Conservation (phyloP, 2,888 invertebrate genomes). For the Sarcophaga variegata region DNA sequence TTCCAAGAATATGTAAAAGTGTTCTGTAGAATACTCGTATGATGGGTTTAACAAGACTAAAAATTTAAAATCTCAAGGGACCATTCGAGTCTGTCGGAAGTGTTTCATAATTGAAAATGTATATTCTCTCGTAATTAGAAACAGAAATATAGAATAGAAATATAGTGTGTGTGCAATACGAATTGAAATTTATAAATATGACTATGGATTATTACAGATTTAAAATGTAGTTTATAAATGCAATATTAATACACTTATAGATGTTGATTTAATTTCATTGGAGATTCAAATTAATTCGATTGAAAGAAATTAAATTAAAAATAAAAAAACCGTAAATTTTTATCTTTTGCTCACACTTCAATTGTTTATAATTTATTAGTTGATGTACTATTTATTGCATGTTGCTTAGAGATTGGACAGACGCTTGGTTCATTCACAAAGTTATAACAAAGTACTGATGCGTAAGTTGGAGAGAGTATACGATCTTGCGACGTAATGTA, state of each 20-base stretch:
- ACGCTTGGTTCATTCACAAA: too few species aligned
- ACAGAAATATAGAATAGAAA: neutral
- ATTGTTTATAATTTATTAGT: too few species aligned
- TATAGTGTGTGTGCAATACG: constrained; percentile 1
- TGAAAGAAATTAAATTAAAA: neutral
- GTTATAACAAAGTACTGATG: too few species aligned
- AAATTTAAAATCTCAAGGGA: constrained; percentile 51
- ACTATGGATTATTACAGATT: neutral
- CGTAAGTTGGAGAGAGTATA: too few species aligned
- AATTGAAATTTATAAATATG: constrained; percentile 17
- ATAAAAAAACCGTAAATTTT: neutral
- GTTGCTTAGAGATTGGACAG: too few species aligned
- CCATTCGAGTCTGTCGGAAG: constrained; percentile 59
- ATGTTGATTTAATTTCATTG: neutral
- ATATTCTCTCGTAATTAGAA: constrained; percentile 36
- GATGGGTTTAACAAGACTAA: neutral
- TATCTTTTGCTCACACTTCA: too few species aligned
- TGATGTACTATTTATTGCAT: too few species aligned
- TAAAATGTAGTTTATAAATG: neutral
- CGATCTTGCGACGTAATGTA: too few species aligned
- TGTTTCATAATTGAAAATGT: constrained; percentile 66
- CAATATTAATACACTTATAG: neutral
- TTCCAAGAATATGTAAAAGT: too few species aligned
- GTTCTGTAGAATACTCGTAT: too few species aligned
- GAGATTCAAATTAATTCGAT: neutral